A percentile compares a stretch with the other conserved stretches of the same genome.
phyloP scores from a whole-genome alignment of 1,140 invertebrate genomes.

The Grapholita molesta region DNA sequence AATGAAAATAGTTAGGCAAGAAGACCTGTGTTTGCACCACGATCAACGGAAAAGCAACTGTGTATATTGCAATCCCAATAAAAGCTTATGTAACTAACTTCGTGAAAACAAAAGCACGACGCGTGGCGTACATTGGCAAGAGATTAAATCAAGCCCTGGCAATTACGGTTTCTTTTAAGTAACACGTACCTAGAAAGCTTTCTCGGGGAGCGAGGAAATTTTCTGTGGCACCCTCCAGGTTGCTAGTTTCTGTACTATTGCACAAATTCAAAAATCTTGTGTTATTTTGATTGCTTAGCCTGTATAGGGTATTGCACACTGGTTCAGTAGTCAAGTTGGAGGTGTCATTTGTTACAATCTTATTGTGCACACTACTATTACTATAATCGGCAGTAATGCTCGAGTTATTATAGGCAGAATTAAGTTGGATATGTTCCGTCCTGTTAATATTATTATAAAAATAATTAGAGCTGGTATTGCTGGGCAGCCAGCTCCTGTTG shows the following conservation, averaged over 20 bases:
- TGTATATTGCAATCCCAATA: not conserved
- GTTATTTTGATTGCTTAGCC: constrained; percentile 43
- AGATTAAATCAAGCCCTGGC: not conserved
- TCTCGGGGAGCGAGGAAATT: constrained; percentile 21
- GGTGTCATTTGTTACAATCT: not conserved
- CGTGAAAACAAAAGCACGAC: not conserved
- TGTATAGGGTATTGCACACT: constrained; percentile 57
- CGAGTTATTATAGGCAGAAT: constrained; percentile 33
- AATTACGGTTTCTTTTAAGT: not conserved
- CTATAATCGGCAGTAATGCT: not conserved
- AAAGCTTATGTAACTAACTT: not conserved
- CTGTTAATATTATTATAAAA: constrained; percentile 13
- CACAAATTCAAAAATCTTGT: constrained; percentile 23
- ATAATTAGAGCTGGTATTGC: constrained; percentile 14
- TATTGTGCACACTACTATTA: not conserved
- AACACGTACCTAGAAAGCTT: constrained; percentile 38
- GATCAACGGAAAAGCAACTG: too few relatives aligned
- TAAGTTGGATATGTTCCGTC: constrained; percentile 34
- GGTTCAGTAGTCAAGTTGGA: constrained; percentile 28
- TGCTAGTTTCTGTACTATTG: constrained; percentile 24
- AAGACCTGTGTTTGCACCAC: too few relatives aligned
- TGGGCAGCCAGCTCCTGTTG: constrained; percentile 36
- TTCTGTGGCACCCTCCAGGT: constrained; percentile 32
- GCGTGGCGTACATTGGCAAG: not conserved
- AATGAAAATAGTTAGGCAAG: too few relatives aligned